Percentiles rank a stretch among this genome's conserved stretches.
phyloP scores from a whole-genome alignment of 2,888 invertebrate species.

The Biston stratarius region DNA sequence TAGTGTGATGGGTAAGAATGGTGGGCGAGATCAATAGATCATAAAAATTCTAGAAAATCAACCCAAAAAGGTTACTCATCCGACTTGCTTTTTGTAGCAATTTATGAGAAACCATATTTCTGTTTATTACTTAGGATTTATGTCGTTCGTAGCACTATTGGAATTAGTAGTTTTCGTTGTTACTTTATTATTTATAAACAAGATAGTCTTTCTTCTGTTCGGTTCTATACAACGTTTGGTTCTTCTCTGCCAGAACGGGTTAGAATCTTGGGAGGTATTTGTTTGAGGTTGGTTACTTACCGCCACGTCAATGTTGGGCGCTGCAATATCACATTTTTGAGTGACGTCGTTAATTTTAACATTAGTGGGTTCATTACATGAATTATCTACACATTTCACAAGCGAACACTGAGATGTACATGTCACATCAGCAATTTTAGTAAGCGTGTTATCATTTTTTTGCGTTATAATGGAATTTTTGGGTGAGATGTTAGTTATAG shows the following conservation, averaged over 20 bases:
- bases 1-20: constrained; percentile 51
- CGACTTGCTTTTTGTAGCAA: constrained; percentile 69
- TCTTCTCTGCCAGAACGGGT: constrained; percentile 81
- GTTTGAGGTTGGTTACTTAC: constrained; percentile 63
- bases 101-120: constrained; percentile 70
- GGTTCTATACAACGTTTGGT: constrained; percentile 77
- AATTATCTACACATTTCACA: constrained; percentile 57
- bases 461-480: constrained; percentile 83
- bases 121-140: constrained; percentile 48
- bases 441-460: constrained; percentile 67
- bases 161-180: constrained; percentile 63
- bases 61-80: constrained; percentile 69
- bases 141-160: constrained; percentile 57
- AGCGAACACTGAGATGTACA: constrained; percentile 66
- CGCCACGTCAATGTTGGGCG: constrained; percentile 60
- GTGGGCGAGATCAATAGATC: constrained; percentile 74
- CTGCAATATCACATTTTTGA: constrained; percentile 60
- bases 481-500: constrained; percentile 84
- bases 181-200: constrained; percentile 82
- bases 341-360: constrained; percentile 58
- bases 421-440: constrained; percentile 64
- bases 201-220: constrained; percentile 81
- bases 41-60: constrained; percentile 68
- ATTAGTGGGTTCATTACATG: constrained; percentile 55
- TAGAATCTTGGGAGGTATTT: constrained; percentile 71